Evolutionary conservation across 2,113 vertebrate genomes (phyloP), one percentile per base, ranked within the genome.

Genomic region (Tetrao urogallus): DNA sequence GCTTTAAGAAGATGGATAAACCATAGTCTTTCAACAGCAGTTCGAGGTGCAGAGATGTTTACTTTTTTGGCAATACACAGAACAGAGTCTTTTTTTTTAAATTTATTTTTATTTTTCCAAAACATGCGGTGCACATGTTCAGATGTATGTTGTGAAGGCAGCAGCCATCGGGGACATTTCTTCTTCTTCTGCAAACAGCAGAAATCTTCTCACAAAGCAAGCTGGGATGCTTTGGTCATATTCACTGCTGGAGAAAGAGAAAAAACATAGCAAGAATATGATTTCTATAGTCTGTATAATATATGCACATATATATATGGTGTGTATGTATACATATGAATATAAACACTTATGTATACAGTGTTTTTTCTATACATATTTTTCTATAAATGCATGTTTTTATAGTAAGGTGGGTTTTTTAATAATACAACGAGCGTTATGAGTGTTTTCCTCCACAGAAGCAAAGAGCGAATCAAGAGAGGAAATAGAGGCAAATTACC

Each of bases 401-500:
- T 47, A n/a, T 28, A 28, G 38, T 40, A 64, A 40, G 61, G 38
- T 63, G 25, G 16, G 7, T 40, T 64, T 27, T 64, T 64, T 58
- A n/a, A n/a, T 40, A n/a, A 64, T 27, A 28, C 61, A 40, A 7
- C 11, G 61, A 57, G 63, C 60, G 30, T 48, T 50, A 32, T 0
- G 67, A 60, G 82, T 87, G 82, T 89, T 91, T 76, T 91, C 82
- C 58, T 56, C 30, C 24, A 70, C 48, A 73, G 86, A 80, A 66
- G 82, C 42, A 40, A 89, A 47, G 32, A 50, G 71, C 94, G 92
- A 89, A 95, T 96, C 90, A 66, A 69, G 75, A 92, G 85, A 94
- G 92, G 90, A 95, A 95, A 80, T 4, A 73, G 93, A 76, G 70
- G 64, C 17, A 13, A 19, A 63, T 94, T 70, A 83, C 92, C 67